These are phyloP conservation scores for Eptatretus burgeri DNA, from an alignment of 2,113 vertebrate species.

Conservation along the genomic window DNA sequence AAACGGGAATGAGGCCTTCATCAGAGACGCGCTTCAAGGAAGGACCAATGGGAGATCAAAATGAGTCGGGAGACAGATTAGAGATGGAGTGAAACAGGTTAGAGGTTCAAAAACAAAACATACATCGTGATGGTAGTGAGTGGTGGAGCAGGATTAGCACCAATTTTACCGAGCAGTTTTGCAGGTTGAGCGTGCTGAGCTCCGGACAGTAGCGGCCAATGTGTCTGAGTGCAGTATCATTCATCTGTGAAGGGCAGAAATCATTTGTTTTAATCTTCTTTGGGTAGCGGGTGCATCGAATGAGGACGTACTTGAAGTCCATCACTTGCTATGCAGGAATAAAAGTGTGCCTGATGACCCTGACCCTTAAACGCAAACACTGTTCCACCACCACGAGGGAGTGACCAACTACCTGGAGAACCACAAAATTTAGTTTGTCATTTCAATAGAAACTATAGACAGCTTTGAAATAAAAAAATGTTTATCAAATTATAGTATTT, in stretches of 20 bases:
- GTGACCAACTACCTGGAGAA: too few species aligned
- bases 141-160: neutral
- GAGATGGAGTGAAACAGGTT: neutral
- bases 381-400: too few species aligned
- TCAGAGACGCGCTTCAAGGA: slow-evolving; percentile 79
- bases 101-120: neutral
- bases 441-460: too few species aligned
- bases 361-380: neutral
- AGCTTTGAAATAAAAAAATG: too few species aligned
- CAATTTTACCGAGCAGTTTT: slow-evolving; percentile 51
- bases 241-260: slow-evolving; percentile 26
- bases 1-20: slow-evolving; percentile 89
- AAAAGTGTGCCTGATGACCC: neutral
- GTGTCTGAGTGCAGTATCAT: slow-evolving; percentile 82
- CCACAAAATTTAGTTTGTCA: too few species aligned
- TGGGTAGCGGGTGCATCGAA: neutral
- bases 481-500: too few species aligned
- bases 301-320: neutral
- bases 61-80: neutral
- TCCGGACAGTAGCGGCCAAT: slow-evolving; percentile 77
- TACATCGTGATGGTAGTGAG: neutral
- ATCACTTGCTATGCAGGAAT: neutral
- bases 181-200: slow-evolving; percentile 72
- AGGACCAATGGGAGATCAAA: slow-evolving; percentile 3
- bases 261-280: neutral